Evolutionary conservation across 2,113 vertebrate genomes (phyloP).

Genomic region (Saguinus imperator): DNA sequence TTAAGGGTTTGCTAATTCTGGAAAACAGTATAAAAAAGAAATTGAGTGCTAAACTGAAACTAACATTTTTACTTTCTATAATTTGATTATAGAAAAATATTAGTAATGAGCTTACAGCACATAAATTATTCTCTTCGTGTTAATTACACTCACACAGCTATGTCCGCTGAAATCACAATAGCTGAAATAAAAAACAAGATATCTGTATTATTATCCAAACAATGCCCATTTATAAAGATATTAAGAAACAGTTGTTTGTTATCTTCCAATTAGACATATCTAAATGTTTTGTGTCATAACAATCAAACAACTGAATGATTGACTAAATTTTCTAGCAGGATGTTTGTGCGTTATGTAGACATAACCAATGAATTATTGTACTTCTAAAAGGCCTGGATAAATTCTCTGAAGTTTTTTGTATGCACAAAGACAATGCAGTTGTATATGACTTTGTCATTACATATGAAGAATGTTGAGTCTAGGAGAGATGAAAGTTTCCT

Average conservation of each 20-base stretch:
- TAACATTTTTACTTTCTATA: conserved; percentile 31
- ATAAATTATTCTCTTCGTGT: conserved; percentile 3
- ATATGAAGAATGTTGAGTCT: background rate
- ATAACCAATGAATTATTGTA: background rate
- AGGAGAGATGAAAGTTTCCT: background rate
- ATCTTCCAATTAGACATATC: conserved; percentile 12
- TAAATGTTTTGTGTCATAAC: conserved; percentile 21
- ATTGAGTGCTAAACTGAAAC: background rate
- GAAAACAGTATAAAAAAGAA: conserved; percentile 19
- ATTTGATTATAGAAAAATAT: background rate
- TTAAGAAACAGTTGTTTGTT: background rate
- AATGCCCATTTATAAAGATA: background rate
- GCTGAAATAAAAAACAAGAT: background rate
- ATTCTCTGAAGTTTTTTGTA: background rate
- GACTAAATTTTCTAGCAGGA: conserved; percentile 6
- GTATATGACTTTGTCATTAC: background rate
- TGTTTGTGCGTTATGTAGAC: background rate
- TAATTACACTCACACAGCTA: background rate
- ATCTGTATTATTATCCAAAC: background rate
- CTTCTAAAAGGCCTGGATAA: conserved; percentile 4
- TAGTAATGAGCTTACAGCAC: background rate
- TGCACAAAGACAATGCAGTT: background rate
- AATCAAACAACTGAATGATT: conserved; percentile 22
- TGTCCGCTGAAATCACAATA: background rate
- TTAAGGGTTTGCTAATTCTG: background rate